Evolutionary conservation across 2,113 vertebrate genomes (phyloP).

Genomic region (Oenanthe oenanthe): DNA sequence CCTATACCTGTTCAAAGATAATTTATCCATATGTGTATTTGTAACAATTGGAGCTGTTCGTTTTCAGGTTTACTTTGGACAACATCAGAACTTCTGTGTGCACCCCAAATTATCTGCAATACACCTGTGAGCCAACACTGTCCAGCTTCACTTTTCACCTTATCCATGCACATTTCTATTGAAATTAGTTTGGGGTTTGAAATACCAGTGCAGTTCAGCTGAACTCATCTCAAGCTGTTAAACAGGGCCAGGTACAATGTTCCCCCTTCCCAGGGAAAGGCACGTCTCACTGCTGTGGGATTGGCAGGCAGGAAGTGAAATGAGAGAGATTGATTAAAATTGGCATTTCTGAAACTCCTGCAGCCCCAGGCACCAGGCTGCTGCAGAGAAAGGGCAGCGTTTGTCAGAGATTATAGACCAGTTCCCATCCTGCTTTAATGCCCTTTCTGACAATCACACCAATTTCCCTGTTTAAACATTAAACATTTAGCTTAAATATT

Average conservation of each 20-base stretch:
- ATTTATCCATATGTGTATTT: not conserved
- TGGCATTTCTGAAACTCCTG: constrained; percentile 32
- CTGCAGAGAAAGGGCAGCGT: constrained; percentile 1
- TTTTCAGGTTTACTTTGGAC: not conserved
- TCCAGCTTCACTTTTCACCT: not conserved
- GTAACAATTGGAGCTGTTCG: not conserved
- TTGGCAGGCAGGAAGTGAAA: not conserved
- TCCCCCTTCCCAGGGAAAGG: not conserved
- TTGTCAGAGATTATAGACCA: not conserved
- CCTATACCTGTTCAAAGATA: not conserved
- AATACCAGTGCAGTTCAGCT: not conserved
- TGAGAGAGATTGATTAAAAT: constrained; percentile 35
- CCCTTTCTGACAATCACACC: constrained; percentile 47
- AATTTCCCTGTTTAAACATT: constrained; percentile 59
- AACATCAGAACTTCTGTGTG: not conserved
- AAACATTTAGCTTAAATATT: constrained; percentile 60
- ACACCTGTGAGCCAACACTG: rapidly evolving
- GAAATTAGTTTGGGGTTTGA: not conserved
- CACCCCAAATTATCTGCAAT: not conserved
- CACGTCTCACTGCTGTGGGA: not conserved
- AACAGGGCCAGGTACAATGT: not conserved
- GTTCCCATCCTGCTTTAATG: constrained; percentile 22
- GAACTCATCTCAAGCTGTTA: not conserved
- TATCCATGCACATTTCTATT: rapidly evolving
- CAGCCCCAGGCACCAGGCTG: not conserved